Conservation (phyloP, 2,113 vertebrate genomes). For the Accipiter virgatus region DNA sequence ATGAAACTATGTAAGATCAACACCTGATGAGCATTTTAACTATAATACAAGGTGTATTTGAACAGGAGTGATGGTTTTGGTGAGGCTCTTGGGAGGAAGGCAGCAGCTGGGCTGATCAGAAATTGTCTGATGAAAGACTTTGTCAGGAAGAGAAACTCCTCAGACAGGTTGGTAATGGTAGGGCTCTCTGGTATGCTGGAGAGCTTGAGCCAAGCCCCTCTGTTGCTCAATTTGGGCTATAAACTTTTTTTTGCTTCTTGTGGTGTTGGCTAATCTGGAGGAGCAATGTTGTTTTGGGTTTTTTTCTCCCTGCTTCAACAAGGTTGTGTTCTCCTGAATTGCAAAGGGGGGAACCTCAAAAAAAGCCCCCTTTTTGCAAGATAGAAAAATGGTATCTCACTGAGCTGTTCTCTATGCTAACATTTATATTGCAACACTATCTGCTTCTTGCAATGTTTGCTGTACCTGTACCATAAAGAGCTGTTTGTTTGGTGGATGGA, state of each 20-base stretch:
- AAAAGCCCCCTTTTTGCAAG: background rate
- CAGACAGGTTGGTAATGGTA: background rate
- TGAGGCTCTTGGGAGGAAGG: fast-evolving
- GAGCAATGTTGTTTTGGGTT: background rate
- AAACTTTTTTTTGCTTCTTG: background rate
- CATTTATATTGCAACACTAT: background rate
- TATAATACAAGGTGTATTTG: background rate
- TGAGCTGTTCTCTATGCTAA: background rate
- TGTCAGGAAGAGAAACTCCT: background rate
- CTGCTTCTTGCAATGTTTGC: background rate
- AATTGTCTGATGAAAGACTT: background rate
- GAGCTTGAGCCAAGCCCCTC: background rate
- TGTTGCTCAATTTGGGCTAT: background rate
- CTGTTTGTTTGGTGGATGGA: background rate
- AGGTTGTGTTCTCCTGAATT: fast-evolving
- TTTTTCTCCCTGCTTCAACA: background rate
- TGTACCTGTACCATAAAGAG: background rate
- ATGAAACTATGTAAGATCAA: background rate
- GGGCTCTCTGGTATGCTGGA: background rate
- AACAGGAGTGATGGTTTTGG: fast-evolving
- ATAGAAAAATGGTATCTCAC: background rate
- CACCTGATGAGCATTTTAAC: background rate
- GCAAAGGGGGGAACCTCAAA: background rate
- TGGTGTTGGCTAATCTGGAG: background rate
- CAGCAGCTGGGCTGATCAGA: fast-evolving